A percentile compares a stretch with the other conserved stretches of the same genome.
Conservation (phyloP, 1,140 invertebrate species). For the Anoplophora glabripennis region DNA sequence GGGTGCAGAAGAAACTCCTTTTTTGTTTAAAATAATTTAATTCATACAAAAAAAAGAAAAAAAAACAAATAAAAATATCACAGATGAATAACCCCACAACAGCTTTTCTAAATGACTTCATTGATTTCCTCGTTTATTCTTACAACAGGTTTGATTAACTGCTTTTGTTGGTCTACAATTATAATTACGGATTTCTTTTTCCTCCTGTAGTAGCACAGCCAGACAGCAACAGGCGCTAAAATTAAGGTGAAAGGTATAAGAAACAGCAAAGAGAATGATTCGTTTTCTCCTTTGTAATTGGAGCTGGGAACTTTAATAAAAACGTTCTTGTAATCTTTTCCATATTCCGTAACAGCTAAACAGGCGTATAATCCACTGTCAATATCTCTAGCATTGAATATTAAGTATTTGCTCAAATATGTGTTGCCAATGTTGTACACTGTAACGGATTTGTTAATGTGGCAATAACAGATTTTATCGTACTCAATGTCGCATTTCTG, state of each 20-base stretch:
- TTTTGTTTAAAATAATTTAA: conserved; percentile 4
- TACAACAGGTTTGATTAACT: conserved; percentile 19
- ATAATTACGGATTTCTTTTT: conserved; percentile 25
- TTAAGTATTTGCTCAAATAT: conserved; percentile 42
- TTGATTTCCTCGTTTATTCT: conserved; percentile 1
- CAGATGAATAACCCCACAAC: conserved; percentile 6
- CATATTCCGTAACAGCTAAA: conserved; percentile 39
- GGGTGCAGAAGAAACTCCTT: not conserved
- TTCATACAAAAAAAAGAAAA: not conserved
- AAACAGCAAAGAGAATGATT: conserved; percentile 36
- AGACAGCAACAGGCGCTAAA: conserved; percentile 34
- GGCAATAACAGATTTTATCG: conserved; percentile 33
- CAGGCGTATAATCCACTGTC: conserved; percentile 43
- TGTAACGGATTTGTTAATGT: conserved; percentile 25
- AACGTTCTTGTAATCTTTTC: conserved; percentile 34
- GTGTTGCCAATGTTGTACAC: conserved; percentile 29
- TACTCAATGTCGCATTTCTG: conserved; percentile 35
- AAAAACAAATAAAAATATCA: conserved; percentile 8
- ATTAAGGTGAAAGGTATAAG: conserved; percentile 36
- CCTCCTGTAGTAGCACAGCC: conserved; percentile 40
- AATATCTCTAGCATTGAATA: conserved; percentile 33
- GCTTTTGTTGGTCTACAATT: conserved; percentile 22
- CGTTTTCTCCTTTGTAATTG: conserved; percentile 10
- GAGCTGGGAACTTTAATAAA: conserved; percentile 30
- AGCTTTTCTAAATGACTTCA: conserved; percentile 1